Base-by-base conservation (phyloP, 1,140 invertebrate genomes). In the Solenopsis fugax region DNA sequence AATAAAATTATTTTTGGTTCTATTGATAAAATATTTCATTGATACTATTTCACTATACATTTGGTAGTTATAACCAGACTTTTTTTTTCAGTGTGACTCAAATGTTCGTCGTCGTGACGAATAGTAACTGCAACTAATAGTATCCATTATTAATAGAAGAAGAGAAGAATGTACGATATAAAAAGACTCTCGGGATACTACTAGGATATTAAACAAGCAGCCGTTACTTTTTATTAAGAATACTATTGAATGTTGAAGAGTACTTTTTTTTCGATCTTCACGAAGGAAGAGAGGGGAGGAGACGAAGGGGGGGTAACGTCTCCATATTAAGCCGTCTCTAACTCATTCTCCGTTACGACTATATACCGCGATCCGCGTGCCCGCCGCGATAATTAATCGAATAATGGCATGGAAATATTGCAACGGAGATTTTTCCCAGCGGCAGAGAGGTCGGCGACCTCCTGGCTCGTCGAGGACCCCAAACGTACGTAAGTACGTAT, bases 331-430 rank as follows among this genome's bases (percentile, higher is more conserved):
- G 21, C 9, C 78, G 18, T 52, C 52, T 73, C 54, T 60, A 45
- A 72, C 24, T 56, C 67, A 60, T 73, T 73, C 67, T 82, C 54
- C 80, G 54, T 73, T 82, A 82, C 24, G 50, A 48, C 65, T 34
- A 12, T 21, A 50, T 21, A 50, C n/a, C 21, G 37, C 21, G 76
- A 62, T 65, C n/a, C 84, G 16, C 69, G 37, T 21, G 58, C n/a
- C 37, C 48, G 45, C 48, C 78, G 50, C 64, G 81, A 77, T 86
- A 89, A 89, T 89, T 89, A 89, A 89, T 89, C 88, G 88, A 87
- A 86, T 89, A 89, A 89, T 89, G 76, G 67, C 71, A 82, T 88
- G 84, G 86, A 89, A 89, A 89, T 89, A 81, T 84, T 85, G 54
- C 87, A 69, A 60, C n/a, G 41, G 3, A 62, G 50, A 87, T 77